A percentile compares a stretch with the other conserved stretches of the same genome.
Evolutionary conservation across 2,113 vertebrate genomes (phyloP).

Genomic region (Cercocebus atys): DNA sequence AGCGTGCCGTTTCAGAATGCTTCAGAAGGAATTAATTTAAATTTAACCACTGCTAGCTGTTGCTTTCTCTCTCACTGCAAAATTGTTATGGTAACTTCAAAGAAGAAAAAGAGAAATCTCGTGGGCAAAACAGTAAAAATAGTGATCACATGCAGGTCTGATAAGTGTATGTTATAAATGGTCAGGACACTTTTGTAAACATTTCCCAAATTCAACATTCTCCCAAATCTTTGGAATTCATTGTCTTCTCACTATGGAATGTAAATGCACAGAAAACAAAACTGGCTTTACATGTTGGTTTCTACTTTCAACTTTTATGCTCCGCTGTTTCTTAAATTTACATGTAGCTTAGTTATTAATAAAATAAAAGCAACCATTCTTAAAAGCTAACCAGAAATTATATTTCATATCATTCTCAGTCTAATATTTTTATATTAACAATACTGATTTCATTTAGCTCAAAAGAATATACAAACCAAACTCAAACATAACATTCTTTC

Average conservation of each 20-base stretch:
- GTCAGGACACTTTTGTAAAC: not conserved
- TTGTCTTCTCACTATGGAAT: not conserved
- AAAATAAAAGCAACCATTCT: not conserved
- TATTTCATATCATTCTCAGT: not conserved
- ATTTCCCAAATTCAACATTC: not conserved
- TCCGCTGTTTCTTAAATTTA: not conserved
- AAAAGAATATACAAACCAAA: not conserved
- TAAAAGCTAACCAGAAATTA: not conserved
- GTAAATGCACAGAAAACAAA: not conserved
- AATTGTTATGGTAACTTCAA: not conserved
- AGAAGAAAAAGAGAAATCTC: not conserved
- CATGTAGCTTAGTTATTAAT: not conserved
- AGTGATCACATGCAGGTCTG: not conserved
- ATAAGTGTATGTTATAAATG: not conserved
- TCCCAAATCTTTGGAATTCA: not conserved
- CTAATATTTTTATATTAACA: not conserved
- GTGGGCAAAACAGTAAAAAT: not conserved
- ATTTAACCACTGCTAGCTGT: not conserved
- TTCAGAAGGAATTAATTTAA: not conserved
- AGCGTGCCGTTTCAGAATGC: not conserved
- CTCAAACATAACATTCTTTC: not conserved
- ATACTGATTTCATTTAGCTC: constrained; percentile 8
- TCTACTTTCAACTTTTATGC: not conserved
- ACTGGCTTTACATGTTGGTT: not conserved
- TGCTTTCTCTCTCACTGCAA: not conserved